Evolutionary conservation across 2,797 vertebrate genomes (phyloP), one percentile per base, ranked within the genome.

Genomic region (Arnoldichthys spilopterus): DNA sequence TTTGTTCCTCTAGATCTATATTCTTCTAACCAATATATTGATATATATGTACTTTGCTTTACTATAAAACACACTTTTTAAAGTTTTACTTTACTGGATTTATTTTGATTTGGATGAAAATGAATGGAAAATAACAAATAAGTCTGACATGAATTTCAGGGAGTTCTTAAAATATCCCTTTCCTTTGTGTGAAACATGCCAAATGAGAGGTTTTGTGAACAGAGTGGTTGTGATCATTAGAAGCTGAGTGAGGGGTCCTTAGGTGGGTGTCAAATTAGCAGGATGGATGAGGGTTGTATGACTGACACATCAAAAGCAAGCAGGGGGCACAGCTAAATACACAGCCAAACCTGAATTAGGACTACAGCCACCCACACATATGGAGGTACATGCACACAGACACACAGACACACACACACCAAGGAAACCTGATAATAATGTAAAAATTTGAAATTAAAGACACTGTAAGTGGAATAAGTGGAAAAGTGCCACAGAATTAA

Each of bases 201-300:
- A 22, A 71, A 56, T 22, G 51, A 54, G 28, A 32, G 7, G n/a
- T 37, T 56, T 37, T 66, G 20, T 28, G 28, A 37, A 22, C 13
- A 53, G 30, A 56, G 32, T 40, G n/a, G n/a, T 32, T 37, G 26
- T 49, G 40, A 53, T 49, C 67, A 56, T 58, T 76, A 76, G 54
- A 64, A 58, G 4, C 45, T 51, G 67, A 78, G 56, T 37, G 76
- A 78, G 49, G 18, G n/a, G 30, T 76, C 22, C 58, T 28, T n/a
- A 81, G 67, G 59, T 72, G 59, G 67, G 49, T 30, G 72, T 76
- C 51, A 72, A 71, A 75, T 79, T 76, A 82, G 54, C 16, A 47
- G 28, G 51, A 30, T 64, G 72, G 58, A 74, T 62, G 68, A 56
- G 56, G 40, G 12, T 34, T 6, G 32, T n/a, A 45, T 75, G 77